Evolutionary conservation across 1,140 invertebrate genomes (phyloP).

Genomic region (Temnothorax nylanderi): DNA sequence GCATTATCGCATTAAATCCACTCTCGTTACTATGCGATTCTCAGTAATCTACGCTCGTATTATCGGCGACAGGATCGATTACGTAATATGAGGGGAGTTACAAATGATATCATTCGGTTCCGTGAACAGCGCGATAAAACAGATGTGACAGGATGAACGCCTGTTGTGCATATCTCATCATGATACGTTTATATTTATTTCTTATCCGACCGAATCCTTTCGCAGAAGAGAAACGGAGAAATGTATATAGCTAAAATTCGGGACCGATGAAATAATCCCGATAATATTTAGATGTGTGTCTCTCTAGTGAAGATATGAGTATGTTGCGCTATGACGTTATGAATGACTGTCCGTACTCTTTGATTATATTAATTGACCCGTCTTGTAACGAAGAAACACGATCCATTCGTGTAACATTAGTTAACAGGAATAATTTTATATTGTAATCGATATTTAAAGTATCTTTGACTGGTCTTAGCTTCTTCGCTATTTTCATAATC

Average conservation of each 20-base stretch:
- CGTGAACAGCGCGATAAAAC: conserved; percentile 39
- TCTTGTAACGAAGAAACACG: conserved; percentile 17
- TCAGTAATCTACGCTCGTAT: conserved; percentile 17
- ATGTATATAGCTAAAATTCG: not conserved
- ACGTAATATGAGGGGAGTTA: conserved; percentile 11
- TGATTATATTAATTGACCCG: conserved; percentile 7
- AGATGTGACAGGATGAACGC: not conserved
- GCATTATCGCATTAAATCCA: conserved; percentile 11
- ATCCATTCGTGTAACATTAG: not conserved
- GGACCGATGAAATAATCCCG: conserved; percentile 36
- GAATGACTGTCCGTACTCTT: not conserved
- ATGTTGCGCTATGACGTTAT: conserved; percentile 9
- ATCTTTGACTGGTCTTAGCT: not conserved
- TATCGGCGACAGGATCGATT: conserved; percentile 28
- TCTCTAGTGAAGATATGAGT: not conserved
- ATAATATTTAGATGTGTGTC: conserved; percentile 43
- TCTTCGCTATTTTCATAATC: not conserved
- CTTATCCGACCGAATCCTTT: conserved; percentile 32
- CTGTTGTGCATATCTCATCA: conserved; percentile 23
- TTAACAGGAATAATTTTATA: conserved; percentile 3
- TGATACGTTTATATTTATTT: conserved; percentile 34
- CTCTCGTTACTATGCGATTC: conserved; percentile 11
- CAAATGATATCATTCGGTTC: not conserved
- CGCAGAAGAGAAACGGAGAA: not conserved
- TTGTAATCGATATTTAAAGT: not conserved